Evolutionary conservation across 2,888 invertebrate genomes (phyloP).

Genomic region (Sinotaia quadrata): DNA sequence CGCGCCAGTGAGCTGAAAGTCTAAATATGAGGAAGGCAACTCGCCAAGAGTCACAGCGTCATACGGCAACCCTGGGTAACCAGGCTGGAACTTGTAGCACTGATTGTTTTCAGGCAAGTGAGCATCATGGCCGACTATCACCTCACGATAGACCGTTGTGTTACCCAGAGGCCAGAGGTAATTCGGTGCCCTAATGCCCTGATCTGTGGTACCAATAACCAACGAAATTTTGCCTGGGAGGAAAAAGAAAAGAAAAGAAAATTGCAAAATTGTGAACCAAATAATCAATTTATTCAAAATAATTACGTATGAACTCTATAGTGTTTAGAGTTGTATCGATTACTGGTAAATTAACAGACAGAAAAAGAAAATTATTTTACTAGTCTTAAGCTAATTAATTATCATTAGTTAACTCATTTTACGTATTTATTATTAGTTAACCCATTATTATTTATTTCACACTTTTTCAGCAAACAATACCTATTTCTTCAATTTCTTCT

Average conservation of each 20-base stretch:
- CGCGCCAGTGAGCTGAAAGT: slow-evolving; percentile 35
- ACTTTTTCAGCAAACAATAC: too few species aligned
- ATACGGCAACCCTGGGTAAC: slow-evolving; percentile 39
- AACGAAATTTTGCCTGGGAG: background rate
- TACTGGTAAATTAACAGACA: too few species aligned
- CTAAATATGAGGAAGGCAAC: slow-evolving; percentile 28
- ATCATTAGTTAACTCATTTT: too few species aligned
- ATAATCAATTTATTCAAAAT: too few species aligned
- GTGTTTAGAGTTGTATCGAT: too few species aligned
- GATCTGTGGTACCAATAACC: background rate
- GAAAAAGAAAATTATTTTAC: too few species aligned
- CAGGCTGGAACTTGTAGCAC: slow-evolving; percentile 37
- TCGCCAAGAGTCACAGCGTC: slow-evolving; percentile 36
- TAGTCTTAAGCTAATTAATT: too few species aligned
- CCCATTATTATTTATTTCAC: too few species aligned
- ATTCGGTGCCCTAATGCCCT: slow-evolving; percentile 20
- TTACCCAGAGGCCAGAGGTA: slow-evolving; percentile 43
- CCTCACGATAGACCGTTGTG: slow-evolving; percentile 36
- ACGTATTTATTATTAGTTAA: too few species aligned
- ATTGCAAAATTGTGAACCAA: background rate
- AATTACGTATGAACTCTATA: too few species aligned
- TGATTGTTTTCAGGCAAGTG: slow-evolving; percentile 33
- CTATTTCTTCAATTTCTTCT: too few species aligned
- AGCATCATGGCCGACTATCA: slow-evolving; percentile 39
- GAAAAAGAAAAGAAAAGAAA: background rate